Percentiles rank a stretch among this genome's conserved stretches.
Evolutionary conservation across 2,113 vertebrate species (phyloP).

Genomic region (human (Homo sapiens)): DNA sequence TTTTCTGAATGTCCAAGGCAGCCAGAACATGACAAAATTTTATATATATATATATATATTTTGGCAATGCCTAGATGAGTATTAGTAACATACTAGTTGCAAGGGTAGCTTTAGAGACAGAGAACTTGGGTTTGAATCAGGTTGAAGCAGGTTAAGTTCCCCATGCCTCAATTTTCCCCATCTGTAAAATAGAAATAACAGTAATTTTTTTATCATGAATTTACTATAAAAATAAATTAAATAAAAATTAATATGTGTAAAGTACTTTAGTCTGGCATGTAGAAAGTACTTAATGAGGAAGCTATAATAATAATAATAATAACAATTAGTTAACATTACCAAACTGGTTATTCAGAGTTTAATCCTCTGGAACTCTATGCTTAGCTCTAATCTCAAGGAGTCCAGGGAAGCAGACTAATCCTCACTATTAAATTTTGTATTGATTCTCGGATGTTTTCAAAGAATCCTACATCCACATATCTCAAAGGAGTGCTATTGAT

Average conservation of each 20-base stretch:
- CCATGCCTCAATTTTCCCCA: neutral
- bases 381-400: neutral
- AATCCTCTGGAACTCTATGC: neutral
- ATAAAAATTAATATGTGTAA: neutral
- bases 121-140: neutral
- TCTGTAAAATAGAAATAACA: neutral
- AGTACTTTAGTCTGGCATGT: neutral
- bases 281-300: neutral
- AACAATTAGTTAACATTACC: neutral
- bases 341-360: neutral
- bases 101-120: neutral
- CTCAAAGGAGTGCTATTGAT: neutral
- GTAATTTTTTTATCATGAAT: neutral
- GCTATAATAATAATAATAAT: neutral
- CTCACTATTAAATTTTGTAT: neutral
- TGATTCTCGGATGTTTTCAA: neutral
- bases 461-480: neutral
- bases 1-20: neutral
- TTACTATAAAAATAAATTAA: neutral
- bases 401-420: neutral
- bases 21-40: neutral
- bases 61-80: neutral
- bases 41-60: neutral
- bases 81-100: neutral
- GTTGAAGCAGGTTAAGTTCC: neutral